Evolutionary conservation across 2,888 invertebrate species (phyloP).

Genomic region (Argyresthia albistria): DNA sequence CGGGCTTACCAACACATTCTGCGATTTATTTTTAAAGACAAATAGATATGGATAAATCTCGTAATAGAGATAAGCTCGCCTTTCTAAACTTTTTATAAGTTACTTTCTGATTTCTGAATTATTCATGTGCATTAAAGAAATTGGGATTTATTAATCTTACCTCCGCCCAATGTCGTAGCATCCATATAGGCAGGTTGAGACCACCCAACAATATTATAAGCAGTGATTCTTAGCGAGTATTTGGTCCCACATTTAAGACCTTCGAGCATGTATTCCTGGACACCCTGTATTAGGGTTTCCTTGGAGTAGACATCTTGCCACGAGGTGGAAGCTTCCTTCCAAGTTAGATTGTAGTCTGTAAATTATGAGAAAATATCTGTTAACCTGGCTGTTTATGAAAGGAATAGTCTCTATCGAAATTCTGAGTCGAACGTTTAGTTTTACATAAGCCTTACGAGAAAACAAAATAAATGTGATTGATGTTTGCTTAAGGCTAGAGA

Average conservation of each 20-base stretch:
- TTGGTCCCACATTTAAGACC: constrained; percentile 87
- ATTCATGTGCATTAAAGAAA: no score
- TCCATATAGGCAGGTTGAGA: constrained; percentile 78
- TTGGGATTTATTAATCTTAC: constrained; percentile 32
- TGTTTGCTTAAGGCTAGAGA: no score
- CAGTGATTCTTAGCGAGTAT: constrained; percentile 85
- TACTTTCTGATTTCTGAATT: no score
- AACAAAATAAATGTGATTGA: no score
- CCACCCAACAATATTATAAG: constrained; percentile 85
- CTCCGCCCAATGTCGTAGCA: constrained; percentile 73
- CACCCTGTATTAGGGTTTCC: constrained; percentile 69
- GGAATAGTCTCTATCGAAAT: background rate
- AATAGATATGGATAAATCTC: no score
- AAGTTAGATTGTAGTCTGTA: constrained; percentile 61
- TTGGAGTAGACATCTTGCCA: constrained; percentile 75
- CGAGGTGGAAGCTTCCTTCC: constrained; percentile 58
- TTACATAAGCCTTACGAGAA: no score
- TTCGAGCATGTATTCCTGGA: constrained; percentile 74
- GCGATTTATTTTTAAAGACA: no score
- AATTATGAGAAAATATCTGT: background rate
- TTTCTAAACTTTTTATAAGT: no score
- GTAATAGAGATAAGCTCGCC: no score
- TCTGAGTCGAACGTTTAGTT: background rate
- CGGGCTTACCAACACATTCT: no score
- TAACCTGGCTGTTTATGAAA: no score